phyloP scores from a whole-genome alignment of 35 echinoderm and acorn worm genomes.

The Nesometra sesokonis region DNA sequence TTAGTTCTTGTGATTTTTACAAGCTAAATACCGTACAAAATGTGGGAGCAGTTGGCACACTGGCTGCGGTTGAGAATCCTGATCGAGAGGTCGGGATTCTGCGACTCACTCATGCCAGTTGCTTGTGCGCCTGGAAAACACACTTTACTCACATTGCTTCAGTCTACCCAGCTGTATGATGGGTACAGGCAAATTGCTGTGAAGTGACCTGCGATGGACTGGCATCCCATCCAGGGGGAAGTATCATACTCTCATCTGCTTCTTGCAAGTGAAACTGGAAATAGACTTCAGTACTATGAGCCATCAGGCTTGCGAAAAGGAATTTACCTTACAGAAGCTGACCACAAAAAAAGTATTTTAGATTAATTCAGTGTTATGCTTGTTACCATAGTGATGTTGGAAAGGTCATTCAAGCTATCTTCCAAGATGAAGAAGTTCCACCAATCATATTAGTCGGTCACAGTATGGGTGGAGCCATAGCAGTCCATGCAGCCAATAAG shows the following conservation, averaged over 20 bases:
- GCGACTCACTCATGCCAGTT: too few species aligned
- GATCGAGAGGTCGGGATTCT: too few species aligned
- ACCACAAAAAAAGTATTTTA: not conserved
- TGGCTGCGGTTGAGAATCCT: too few species aligned
- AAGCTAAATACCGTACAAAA: too few species aligned
- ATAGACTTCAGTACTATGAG: too few species aligned
- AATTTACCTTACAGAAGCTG: not conserved
- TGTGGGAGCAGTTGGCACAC: too few species aligned
- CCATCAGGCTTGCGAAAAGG: not conserved
- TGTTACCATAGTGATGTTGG: slow-evolving; percentile 65
- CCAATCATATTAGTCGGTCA: slow-evolving; percentile 86
- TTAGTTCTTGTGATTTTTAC: not conserved
- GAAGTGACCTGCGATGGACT: not conserved
- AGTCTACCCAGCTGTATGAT: too few species aligned
- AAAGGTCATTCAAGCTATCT: slow-evolving; percentile 47
- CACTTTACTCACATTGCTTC: too few species aligned
- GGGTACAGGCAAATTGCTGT: not conserved
- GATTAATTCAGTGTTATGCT: not conserved
- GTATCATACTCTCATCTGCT: too few species aligned
- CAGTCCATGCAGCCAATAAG: slow-evolving; percentile 66
- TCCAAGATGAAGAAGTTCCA: slow-evolving; percentile 35
- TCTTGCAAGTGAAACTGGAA: too few species aligned
- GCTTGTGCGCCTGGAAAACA: too few species aligned
- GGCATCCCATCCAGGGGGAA: too few species aligned
- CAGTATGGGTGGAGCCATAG: slow-evolving; percentile 97